A percentile compares a stretch with the other conserved stretches of the same genome.
Conservation (phyloP, 2,888 invertebrate genomes). For the Drosophila neotestacea region DNA sequence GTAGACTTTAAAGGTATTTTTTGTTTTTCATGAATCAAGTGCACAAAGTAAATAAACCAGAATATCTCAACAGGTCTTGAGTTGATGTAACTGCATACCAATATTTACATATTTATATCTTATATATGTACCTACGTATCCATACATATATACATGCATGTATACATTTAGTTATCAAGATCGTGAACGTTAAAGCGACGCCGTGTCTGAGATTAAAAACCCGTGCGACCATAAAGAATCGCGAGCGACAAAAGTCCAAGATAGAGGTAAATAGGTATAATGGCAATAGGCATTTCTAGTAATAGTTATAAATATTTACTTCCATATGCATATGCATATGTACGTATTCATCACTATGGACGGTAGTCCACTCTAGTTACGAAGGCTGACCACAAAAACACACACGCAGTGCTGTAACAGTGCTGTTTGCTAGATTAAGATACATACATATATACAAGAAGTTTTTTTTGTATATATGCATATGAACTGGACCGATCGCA, state of each 20-base stretch:
- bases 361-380: too few species aligned
- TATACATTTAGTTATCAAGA: slow-evolving; percentile 9
- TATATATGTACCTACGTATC: not conserved
- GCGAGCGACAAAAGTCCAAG: slow-evolving; percentile 27
- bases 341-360: too few species aligned
- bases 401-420: too few species aligned
- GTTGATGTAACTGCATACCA: slow-evolving; percentile 13
- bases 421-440: too few species aligned
- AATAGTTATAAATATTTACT: not conserved
- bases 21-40: slow-evolving; percentile 59
- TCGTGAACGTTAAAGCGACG: slow-evolving; percentile 41
- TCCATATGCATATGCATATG: too few species aligned
- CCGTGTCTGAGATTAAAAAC: slow-evolving; percentile 35
- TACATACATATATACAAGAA: too few species aligned
- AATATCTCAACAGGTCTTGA: slow-evolving; percentile 12
- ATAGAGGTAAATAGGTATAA: slow-evolving; percentile 3
- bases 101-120: not conserved
- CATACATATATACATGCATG: not conserved
- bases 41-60: slow-evolving; percentile 35
- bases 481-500: too few species aligned
- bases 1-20: slow-evolving; percentile 16
- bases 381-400: too few species aligned
- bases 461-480: too few species aligned
- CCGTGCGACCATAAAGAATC: slow-evolving; percentile 25
- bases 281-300: slow-evolving; percentile 2